Evolutionary conservation across 2,888 invertebrate species (phyloP).

Genomic region (Latrodectus hesperus): DNA sequence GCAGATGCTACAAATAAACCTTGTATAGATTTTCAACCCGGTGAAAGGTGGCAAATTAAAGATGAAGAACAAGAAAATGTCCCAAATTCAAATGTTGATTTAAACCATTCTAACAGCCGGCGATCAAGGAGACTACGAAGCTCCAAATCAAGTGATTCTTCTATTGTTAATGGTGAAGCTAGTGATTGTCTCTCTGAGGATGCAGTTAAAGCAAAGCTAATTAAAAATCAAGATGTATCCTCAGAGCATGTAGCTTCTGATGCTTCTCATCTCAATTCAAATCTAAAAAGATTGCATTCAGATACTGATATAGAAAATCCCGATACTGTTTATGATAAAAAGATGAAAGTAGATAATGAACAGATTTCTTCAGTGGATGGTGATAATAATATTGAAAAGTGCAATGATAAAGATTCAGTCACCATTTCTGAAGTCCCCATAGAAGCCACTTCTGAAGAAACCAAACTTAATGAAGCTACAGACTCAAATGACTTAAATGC

Average conservation of each 20-base stretch:
- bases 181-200: conserved; percentile 20
- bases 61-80: conserved; percentile 53
- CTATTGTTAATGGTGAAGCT: conserved; percentile 51
- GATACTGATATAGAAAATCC: neutral
- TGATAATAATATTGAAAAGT: neutral
- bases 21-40: conserved; percentile 69
- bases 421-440: no score
- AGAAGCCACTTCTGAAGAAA: neutral
- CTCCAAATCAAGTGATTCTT: conserved; percentile 19
- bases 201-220: neutral
- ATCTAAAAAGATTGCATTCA: neutral
- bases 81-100: conserved; percentile 4
- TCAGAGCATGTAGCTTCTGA: neutral
- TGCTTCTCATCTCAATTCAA: neutral
- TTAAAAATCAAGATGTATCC: neutral
- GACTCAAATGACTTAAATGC: neutral
- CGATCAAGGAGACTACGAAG: conserved; percentile 29
- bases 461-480: neutral
- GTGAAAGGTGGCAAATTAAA: conserved; percentile 69
- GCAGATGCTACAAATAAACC: conserved; percentile 32
- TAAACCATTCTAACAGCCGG: conserved; percentile 39
- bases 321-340: neutral
- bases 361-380: neutral
- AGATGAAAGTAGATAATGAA: neutral
- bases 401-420: neutral